These are phyloP conservation scores for Raja brachyura DNA, from an alignment of 2,113 vertebrate species.

Conservation along the genomic window DNA sequence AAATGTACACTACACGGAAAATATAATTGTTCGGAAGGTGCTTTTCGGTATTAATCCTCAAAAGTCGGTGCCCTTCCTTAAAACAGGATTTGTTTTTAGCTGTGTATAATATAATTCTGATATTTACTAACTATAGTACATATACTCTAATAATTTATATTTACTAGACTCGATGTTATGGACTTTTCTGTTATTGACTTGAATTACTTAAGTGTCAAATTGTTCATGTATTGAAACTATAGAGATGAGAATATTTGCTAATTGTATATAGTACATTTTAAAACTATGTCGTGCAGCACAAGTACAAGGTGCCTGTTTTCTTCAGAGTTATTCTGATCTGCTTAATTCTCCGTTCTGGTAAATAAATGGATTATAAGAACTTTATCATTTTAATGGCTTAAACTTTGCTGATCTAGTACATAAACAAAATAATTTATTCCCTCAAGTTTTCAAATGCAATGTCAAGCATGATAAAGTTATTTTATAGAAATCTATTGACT, in stretches of 20 bases:
- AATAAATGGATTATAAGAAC: constrained; percentile 17
- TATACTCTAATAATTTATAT: background rate
- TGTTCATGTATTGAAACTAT: background rate
- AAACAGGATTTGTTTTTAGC: background rate
- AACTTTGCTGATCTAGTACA: background rate
- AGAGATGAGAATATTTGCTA: background rate
- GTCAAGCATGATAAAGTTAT: background rate
- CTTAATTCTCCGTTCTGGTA: background rate
- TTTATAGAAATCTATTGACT: background rate
- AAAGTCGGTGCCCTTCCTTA: background rate
- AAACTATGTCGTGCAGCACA: background rate
- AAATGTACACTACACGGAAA: background rate
- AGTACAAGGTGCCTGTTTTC: background rate
- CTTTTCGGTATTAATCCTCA: background rate
- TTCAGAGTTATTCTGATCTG: background rate
- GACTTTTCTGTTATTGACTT: background rate
- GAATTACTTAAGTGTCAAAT: background rate
- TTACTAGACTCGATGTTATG: background rate
- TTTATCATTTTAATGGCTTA: constrained; percentile 11
- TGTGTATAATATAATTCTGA: background rate
- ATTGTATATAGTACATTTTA: background rate
- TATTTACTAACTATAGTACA: background rate
- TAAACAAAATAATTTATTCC: background rate
- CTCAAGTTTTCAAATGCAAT: background rate
- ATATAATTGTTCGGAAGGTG: constrained; percentile 18